Evolutionary conservation across 2,888 invertebrate species (phyloP).

Genomic region (Drosophila mulleri): DNA sequence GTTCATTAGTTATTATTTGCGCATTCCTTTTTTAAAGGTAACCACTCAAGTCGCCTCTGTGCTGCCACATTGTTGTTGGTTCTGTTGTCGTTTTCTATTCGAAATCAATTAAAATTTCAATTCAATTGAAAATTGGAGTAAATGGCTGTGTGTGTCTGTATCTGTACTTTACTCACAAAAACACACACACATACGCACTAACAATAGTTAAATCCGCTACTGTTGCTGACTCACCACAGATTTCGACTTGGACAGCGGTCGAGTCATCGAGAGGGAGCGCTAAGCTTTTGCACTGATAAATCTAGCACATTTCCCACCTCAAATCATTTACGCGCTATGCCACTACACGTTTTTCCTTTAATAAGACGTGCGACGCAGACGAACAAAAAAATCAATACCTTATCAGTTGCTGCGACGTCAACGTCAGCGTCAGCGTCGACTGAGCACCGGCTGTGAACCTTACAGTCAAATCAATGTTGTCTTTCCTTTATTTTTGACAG

Average conservation of each 20-base stretch:
- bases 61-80: background rate
- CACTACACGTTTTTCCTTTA: conserved; percentile 46
- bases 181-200: background rate
- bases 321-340: conserved; percentile 25
- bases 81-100: conserved; percentile 27
- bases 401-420: conserved; percentile 53
- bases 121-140: conserved; percentile 38
- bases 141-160: background rate
- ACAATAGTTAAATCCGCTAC: conserved; percentile 26
- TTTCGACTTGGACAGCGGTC: conserved; percentile 20
- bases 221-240: conserved; percentile 59
- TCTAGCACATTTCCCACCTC: conserved; percentile 7
- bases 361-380: conserved; percentile 5
- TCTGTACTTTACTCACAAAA: conserved; percentile 13
- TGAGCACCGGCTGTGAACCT: conserved; percentile 9
- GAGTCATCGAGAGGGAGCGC: conserved; percentile 27
- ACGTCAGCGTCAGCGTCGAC: conserved; percentile 5
- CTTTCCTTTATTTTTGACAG: conserved; percentile 11
- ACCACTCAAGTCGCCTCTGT: conserved; percentile 8
- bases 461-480: conserved; percentile 17
- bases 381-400: conserved; percentile 64
- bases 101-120: conserved; percentile 55
- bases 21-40: conserved; percentile 44
- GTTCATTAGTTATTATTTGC: conserved; percentile 12
- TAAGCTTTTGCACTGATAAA: conserved; percentile 41